A percentile compares a stretch with the other conserved stretches of the same genome.
Evolutionary conservation across 64 coral and sea anemone species (phyloP).

Genomic region (Dendronephthya gigantea): DNA sequence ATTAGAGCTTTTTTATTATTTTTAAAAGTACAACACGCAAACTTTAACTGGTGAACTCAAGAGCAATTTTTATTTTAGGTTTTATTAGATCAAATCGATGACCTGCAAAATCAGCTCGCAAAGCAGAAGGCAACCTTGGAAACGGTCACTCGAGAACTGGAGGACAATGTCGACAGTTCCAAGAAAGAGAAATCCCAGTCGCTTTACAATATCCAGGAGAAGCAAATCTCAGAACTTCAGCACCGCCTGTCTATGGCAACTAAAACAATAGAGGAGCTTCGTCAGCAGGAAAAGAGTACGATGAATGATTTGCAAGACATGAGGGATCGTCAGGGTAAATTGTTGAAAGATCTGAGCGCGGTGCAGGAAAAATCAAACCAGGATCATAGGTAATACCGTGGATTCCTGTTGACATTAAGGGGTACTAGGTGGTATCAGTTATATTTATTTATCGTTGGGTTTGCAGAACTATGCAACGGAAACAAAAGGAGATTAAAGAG

Average conservation of each 20-base stretch:
- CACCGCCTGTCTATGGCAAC: not conserved
- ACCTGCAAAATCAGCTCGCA: not conserved
- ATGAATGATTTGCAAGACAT: not conserved
- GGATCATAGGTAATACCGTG: not conserved
- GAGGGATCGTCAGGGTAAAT: not conserved
- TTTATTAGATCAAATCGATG: not conserved
- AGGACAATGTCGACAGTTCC: not conserved
- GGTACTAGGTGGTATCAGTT: too few species aligned
- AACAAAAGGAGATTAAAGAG: not conserved
- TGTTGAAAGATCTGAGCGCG: not conserved
- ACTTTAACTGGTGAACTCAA: too few species aligned
- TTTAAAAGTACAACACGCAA: too few species aligned
- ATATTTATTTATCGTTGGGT: too few species aligned
- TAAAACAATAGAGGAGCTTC: not conserved
- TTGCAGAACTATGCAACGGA: not conserved
- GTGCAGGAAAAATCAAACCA: not conserved
- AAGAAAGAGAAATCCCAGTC: not conserved
- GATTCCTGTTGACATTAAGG: too few species aligned
- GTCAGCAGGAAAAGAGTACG: not conserved
- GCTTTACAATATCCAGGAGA: not conserved
- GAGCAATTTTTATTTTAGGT: too few species aligned
- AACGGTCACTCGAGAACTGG: not conserved
- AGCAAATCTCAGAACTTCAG: not conserved
- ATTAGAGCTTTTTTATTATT: too few species aligned
- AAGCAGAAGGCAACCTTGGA: not conserved